Evolutionary conservation across 2,888 invertebrate species (phyloP).

Genomic region (Nematopogon swammerdamellus): DNA sequence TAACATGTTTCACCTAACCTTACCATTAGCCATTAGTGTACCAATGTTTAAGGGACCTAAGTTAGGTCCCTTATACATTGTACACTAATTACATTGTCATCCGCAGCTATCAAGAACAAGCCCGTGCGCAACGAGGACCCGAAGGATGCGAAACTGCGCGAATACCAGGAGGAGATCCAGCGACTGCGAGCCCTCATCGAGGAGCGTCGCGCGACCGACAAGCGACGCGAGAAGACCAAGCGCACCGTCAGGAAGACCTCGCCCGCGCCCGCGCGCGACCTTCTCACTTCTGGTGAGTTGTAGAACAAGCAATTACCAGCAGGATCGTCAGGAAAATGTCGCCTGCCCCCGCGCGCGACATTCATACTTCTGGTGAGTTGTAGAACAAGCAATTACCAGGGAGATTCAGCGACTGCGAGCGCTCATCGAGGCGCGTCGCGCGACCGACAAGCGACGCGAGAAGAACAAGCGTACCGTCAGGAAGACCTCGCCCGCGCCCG

Average conservation of each 20-base stretch:
- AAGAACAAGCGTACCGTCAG: constrained; percentile 3
- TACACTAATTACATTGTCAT: no score
- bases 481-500: constrained; percentile 6
- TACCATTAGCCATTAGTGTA: no score
- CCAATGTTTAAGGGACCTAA: no score
- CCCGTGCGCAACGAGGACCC: constrained; percentile 99
- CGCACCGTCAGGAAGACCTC: constrained; percentile 23
- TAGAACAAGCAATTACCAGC: constrained; percentile 92
- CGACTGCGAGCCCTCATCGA: constrained; percentile 55
- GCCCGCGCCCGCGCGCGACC: constrained; percentile 89
- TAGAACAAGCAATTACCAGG: constrained; percentile 92
- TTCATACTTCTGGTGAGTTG: no score
- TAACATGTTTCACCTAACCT: no score
- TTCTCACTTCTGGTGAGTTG: no score
- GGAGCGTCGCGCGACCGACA: constrained; percentile 32
- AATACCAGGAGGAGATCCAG: constrained; percentile 94
- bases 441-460: constrained; percentile 17
- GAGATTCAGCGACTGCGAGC: constrained; percentile 77
- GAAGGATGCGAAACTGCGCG: constrained; percentile 93
- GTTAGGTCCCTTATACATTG: no score
- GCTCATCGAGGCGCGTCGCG: constrained; percentile 41
- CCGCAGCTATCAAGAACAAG: constrained; percentile 90
- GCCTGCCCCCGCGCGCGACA: constrained; percentile 3
- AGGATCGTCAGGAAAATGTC: constrained; percentile 59
- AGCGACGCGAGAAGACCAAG: constrained; percentile 31